Conservation (phyloP, 2,797 vertebrate genomes). For the Ara ararauna region DNA sequence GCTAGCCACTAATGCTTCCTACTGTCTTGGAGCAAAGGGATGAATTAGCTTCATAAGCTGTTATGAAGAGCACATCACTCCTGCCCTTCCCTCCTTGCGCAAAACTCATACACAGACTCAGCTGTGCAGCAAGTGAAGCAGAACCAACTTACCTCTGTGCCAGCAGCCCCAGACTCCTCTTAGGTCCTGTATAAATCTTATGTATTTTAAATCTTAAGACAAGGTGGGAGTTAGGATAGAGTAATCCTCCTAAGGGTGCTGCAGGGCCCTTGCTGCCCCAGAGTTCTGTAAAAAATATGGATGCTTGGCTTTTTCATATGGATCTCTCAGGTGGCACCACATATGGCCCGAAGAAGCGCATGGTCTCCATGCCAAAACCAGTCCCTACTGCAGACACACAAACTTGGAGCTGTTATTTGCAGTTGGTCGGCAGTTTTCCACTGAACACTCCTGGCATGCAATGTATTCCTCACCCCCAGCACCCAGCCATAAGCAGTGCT, state of each 20-base stretch:
- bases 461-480: background rate
- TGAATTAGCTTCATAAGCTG: slow-evolving; percentile 67
- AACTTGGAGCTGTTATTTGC: accelerated
- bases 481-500: background rate
- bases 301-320: background rate
- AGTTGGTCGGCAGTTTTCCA: accelerated
- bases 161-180: background rate
- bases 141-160: background rate
- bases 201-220: background rate
- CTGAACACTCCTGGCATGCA: accelerated
- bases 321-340: background rate
- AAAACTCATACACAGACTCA: background rate
- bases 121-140: slow-evolving; percentile 48
- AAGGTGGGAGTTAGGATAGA: background rate
- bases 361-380: accelerated
- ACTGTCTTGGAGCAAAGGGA: slow-evolving; percentile 49
- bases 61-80: slow-evolving; percentile 7
- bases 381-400: background rate
- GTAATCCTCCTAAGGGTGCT: background rate
- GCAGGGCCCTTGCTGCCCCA: background rate
- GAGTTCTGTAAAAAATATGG: background rate
- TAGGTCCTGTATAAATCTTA: background rate
- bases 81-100: slow-evolving; percentile 20
- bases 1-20: slow-evolving; percentile 47
- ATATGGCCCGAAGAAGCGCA: accelerated